phyloP scores from a whole-genome alignment of 2,888 invertebrate genomes.

The Oxyteleia sp. region DNA sequence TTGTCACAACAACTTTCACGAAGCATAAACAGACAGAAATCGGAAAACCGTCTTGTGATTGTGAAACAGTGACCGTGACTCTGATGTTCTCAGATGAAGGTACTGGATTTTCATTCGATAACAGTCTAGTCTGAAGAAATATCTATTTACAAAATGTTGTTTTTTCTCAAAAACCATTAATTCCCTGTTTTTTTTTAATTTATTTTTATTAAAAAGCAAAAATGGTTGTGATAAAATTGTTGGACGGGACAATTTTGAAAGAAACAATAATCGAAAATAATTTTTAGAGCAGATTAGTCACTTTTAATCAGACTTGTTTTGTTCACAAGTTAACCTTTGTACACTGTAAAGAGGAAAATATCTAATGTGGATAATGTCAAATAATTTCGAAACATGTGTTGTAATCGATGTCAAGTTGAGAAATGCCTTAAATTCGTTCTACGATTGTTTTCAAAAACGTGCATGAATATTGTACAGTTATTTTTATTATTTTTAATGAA shows the following conservation, averaged over 20 bases:
- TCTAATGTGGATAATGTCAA: background rate
- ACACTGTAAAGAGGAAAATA: no score
- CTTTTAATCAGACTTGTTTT: no score
- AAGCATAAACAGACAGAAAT: background rate
- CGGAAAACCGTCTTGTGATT: slow-evolving; percentile 8
- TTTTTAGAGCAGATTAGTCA: no score
- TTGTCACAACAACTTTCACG: background rate
- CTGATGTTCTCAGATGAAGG: slow-evolving; percentile 32
- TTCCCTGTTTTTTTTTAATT: no score
- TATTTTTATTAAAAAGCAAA: no score
- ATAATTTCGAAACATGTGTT: slow-evolving; percentile 11
- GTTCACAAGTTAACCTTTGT: no score
- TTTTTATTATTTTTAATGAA: background rate
- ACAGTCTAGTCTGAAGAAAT: background rate
- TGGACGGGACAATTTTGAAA: no score
- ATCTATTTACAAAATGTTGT: no score
- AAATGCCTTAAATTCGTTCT: slow-evolving; percentile 3
- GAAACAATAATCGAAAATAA: no score
- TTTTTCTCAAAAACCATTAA: no score
- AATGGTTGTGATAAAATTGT: no score
- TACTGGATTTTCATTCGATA: background rate
- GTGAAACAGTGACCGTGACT: slow-evolving; percentile 62
- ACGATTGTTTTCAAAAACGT: no score
- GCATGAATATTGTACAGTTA: slow-evolving; percentile 15
- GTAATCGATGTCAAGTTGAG: slow-evolving; percentile 33